phyloP scores from a whole-genome alignment of 2,888 invertebrate species.

The Pheosia tremula region DNA sequence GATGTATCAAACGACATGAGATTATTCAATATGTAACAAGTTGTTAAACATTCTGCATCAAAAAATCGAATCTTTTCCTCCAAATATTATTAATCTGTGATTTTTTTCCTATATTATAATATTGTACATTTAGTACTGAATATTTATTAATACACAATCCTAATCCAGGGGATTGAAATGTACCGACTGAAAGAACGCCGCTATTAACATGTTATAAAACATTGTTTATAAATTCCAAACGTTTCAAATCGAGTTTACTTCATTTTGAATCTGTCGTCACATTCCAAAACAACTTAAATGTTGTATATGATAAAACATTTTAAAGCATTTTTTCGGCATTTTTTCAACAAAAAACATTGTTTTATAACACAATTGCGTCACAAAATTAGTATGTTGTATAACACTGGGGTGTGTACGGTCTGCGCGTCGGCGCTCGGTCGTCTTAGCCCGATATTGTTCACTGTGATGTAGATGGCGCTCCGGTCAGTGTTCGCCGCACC shows the following conservation, averaged over 20 bases:
- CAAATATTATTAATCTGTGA: slow-evolving; percentile 3
- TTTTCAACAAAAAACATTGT: not conserved
- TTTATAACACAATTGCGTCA: not conserved
- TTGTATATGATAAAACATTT: not conserved
- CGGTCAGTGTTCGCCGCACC: slow-evolving; percentile 6
- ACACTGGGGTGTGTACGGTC: slow-evolving; percentile 6
- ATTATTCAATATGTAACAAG: not conserved
- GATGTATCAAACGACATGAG: not conserved
- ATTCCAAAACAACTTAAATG: not conserved
- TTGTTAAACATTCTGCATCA: not conserved
- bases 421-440: slow-evolving; percentile 22
- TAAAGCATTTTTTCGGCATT: not conserved
- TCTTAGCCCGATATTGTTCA: slow-evolving; percentile 31
- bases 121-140: slow-evolving; percentile 1
- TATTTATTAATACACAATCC: slow-evolving; percentile 1
- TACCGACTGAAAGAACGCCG: slow-evolving; percentile 1
- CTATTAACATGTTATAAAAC: not conserved
- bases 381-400: not conserved
- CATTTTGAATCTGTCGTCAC: not conserved
- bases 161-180: not conserved
- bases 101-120: slow-evolving; percentile 5
- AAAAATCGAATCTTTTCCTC: not conserved
- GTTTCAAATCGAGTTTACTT: too few species aligned
- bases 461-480: slow-evolving; percentile 38
- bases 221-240: not conserved